Evolutionary conservation across 2,113 vertebrate genomes (phyloP), one percentile per base, ranked within the genome.

Genomic region (Burhinus bistriatus): DNA sequence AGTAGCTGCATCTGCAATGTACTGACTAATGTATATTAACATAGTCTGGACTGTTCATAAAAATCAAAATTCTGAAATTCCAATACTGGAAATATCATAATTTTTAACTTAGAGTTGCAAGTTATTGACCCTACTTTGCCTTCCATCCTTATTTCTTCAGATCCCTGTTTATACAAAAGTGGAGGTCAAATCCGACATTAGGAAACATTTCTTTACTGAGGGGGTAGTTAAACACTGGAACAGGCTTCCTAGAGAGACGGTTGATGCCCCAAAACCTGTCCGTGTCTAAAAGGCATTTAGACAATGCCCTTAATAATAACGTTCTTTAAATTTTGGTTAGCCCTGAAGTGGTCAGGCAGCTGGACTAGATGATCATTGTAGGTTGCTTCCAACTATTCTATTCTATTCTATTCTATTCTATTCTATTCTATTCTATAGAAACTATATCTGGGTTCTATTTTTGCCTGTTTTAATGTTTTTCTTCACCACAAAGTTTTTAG

Each of bases 321-420:
- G n/a, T 38, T 32, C n/a, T 78, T 70, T 42, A 64, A 22, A 21
- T 49, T 64, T 58, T 79, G 26, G 18, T 58, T 32, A 72, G 32
- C 6, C 17, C 26, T 85, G 49, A 78, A 38, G 2, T 29, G 9
- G 17, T 20, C 36, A 38, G 44, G 23, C 22, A 66, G 26, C 7
- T 38, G 21, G 25, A 62, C 19, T 32, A 32, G 18, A 17, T 14
- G 7, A 59, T 52, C 0, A 0, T 25, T 49, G 34, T 15, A 55
- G 18, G 9, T 71, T 11, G 4, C 32, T 87, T 70, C 75, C 16
- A 49, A 49, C 47, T 32, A 69, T 44, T 36, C 16, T 51, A 30
- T 17, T 27, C 36, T 40, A 5, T 44, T 52, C 29, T 34, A 7
- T 36, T 27, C 72, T n/a, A 10, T 11, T 27, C 72, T 40, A 52